Evolutionary conservation across 2,113 vertebrate genomes (phyloP), one percentile per base, ranked within the genome.

Genomic region (Potamarius usumacintae): DNA sequence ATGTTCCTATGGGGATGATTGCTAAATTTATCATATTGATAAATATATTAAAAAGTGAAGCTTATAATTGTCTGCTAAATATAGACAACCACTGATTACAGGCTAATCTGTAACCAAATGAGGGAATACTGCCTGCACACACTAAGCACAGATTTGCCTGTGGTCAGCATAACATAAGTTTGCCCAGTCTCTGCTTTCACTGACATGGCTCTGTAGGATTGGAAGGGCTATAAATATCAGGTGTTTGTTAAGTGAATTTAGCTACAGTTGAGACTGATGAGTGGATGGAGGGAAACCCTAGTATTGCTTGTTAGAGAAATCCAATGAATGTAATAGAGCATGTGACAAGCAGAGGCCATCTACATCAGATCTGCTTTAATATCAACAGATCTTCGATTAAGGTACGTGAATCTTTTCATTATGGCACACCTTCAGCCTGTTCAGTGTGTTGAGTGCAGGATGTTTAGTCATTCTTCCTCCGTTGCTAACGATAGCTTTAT

Each of bases 141-240:
- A 60, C 83, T 62, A 63, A 22, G 7, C 30, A 80, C 7, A 30
- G 57, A 25, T 57, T 55, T 76, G 42, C 52, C 20, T 52, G 20
- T 58, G 77, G 60, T 88, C 22, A 10, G 69, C 17, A 34, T 86
- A 81, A 27, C 34, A 30, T 81, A 89, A 85, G 53, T 34, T 60
- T n/a, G 58, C 50, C 65, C 83, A 74, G 27, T 82, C 27, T 82
- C 57, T 34, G 11, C 72, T 65, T 34, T 77, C 50, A 69, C 55
- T 87, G 27, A 52, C 67, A 60, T 76, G 34, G 9, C 7, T 72
- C 34, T 48, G 34, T 20, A 74, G 17, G 22, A 74, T 10, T 20
- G 20, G 2, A 74, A 74, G 2, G 71, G 77, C 82, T 81, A 52
- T 27, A 55, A 83, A 84, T 80, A 77, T 86, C 42, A 85, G 30